Conservation (phyloP, 2,888 invertebrate species). For the Aricia artaxerxes region DNA sequence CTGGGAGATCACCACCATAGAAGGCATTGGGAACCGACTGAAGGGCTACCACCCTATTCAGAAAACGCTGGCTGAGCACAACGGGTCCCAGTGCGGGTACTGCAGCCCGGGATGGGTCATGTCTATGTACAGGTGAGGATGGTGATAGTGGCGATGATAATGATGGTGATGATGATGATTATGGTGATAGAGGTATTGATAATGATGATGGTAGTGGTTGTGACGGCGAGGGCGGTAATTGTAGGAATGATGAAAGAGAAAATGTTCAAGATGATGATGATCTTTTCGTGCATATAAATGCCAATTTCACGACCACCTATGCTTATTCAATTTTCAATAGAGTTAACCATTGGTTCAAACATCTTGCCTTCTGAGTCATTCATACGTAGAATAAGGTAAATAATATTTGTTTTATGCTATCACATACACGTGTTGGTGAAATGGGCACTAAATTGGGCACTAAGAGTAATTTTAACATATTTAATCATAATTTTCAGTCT, state of each 20-base stretch:
- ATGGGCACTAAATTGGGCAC: no score
- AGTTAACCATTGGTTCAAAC: no score
- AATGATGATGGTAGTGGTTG: not conserved
- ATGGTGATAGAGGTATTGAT: no score
- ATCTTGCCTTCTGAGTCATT: no score
- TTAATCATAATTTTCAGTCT: conserved; percentile 51
- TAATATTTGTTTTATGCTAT: no score
- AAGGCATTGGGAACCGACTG: conserved; percentile 83
- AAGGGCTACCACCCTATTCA: conserved; percentile 84
- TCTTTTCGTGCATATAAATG: no score
- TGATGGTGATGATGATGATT: not conserved
- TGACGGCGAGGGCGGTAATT: not conserved
- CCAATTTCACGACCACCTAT: no score
- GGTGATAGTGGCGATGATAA: not conserved
- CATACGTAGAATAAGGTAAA: no score
- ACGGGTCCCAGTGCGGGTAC: conserved; percentile 85
- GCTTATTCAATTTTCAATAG: no score
- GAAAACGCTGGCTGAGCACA: conserved; percentile 76
- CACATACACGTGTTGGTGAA: no score
- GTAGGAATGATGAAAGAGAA: no score
- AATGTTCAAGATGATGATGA: not conserved
- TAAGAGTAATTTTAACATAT: no score
- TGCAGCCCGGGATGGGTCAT: conserved; percentile 74
- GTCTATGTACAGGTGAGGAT: conserved; percentile 44
- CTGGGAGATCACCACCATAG: conserved; percentile 86